phyloP scores from a whole-genome alignment of 2,888 invertebrate genomes.

The Trichogramma dendrolimi region DNA sequence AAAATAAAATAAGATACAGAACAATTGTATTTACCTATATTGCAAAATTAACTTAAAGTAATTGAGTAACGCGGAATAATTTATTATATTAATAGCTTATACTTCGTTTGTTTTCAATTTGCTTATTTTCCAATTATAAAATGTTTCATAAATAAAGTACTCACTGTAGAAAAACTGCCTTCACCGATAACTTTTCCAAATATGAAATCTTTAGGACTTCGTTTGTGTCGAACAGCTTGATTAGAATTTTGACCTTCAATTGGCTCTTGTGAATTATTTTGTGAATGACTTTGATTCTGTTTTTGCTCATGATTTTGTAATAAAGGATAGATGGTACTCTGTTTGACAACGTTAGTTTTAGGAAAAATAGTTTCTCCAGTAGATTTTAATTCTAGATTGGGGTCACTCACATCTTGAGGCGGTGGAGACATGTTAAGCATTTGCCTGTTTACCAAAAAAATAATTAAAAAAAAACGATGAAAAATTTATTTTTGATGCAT shows the following conservation, averaged over 20 bases:
- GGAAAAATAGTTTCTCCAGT: too few relatives aligned
- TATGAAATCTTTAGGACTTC: slow-evolving; percentile 82
- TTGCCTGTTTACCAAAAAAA: slow-evolving; percentile 46
- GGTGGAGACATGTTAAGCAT: slow-evolving; percentile 52
- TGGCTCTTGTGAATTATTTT: slow-evolving; percentile 38
- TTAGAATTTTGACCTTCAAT: slow-evolving; percentile 33
- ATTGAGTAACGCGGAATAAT: too few relatives aligned
- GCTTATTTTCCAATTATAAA: neutral
- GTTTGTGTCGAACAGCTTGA: slow-evolving; percentile 52
- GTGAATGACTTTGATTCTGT: slow-evolving; percentile 31
- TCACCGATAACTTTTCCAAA: slow-evolving; percentile 96
- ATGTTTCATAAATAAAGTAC: slow-evolving; percentile 31
- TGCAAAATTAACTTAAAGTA: too few relatives aligned
- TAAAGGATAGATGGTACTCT: neutral
- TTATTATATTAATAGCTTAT: too few relatives aligned
- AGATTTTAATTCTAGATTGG: too few relatives aligned
- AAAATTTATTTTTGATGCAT: too few relatives aligned
- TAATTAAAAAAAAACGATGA: too few relatives aligned
- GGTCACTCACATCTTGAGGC: slow-evolving; percentile 58
- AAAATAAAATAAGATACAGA: too few relatives aligned
- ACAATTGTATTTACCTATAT: too few relatives aligned
- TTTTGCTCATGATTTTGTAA: slow-evolving; percentile 31
- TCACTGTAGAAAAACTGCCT: slow-evolving; percentile 91
- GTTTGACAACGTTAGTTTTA: slow-evolving; percentile 50
- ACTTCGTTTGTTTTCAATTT: neutral